phyloP scores from a whole-genome alignment of 2,113 vertebrate species.

The Sakesphorus luctuosus region DNA sequence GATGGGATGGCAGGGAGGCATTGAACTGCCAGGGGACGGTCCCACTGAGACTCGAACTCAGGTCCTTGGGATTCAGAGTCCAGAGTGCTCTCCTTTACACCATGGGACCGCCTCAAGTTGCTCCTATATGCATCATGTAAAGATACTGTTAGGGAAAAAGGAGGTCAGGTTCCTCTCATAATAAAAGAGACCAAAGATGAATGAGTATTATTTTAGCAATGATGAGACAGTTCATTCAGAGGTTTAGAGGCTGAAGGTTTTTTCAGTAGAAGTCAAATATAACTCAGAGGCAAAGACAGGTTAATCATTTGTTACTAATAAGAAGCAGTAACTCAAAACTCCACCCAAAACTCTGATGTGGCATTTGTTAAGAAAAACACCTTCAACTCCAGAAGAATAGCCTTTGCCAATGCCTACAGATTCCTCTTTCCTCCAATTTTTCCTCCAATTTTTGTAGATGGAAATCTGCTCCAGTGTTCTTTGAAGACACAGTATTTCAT shows the following conservation, averaged over 20 bases:
- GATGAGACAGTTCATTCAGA: background rate
- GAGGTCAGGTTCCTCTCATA: background rate
- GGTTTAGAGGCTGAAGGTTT: background rate
- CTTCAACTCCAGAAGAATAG: background rate
- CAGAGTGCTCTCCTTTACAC: no score
- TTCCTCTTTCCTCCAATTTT: background rate
- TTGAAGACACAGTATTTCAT: constrained; percentile 25
- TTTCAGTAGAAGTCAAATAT: background rate
- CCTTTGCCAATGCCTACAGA: background rate
- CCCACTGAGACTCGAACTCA: no score
- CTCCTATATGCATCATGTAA: background rate
- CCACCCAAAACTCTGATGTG: background rate
- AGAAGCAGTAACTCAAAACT: background rate
- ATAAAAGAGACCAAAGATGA: background rate
- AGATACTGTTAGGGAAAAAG: background rate
- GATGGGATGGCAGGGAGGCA: no score
- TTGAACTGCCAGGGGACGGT: no score
- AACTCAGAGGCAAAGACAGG: background rate
- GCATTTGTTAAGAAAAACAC: background rate
- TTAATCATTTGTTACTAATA: background rate
- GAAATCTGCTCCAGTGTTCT: background rate
- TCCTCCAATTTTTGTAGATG: background rate
- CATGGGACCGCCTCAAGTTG: background rate
- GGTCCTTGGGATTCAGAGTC: no score
- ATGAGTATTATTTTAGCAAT: background rate